These are phyloP conservation scores for Macropodus opercularis DNA, from an alignment of 2,797 vertebrate species.

Conservation along the genomic window DNA sequence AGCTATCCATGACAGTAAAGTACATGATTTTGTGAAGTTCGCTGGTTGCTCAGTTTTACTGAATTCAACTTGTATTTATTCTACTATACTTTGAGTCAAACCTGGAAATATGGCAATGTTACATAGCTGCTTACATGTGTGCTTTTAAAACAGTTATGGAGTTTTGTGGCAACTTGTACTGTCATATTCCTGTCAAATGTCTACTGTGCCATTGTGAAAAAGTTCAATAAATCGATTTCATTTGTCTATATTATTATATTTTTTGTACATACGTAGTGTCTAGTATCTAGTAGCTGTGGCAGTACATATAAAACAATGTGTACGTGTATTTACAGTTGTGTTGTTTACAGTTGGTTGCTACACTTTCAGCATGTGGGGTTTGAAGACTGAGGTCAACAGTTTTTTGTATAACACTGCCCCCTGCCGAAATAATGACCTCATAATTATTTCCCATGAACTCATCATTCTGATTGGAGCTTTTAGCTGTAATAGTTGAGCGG, in stretches of 20 bases:
- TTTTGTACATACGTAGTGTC: constrained; percentile 26
- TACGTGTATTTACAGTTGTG: too few species aligned
- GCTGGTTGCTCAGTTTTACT: constrained; percentile 2
- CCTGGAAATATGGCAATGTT: constrained; percentile 31
- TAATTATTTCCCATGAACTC: background rate
- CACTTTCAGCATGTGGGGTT: too few species aligned
- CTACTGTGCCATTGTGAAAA: constrained; percentile 38
- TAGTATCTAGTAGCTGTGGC: too few species aligned
- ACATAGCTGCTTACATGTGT: constrained; percentile 20
- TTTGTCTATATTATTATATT: constrained; percentile 53
- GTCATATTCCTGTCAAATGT: constrained; percentile 42
- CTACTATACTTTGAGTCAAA: constrained; percentile 4
- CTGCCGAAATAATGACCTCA: constrained; percentile 32
- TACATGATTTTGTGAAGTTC: constrained; percentile 40
- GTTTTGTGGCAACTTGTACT: constrained; percentile 36
- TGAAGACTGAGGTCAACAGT: background rate
- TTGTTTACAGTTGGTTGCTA: too few species aligned
- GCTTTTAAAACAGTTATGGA: constrained; percentile 28
- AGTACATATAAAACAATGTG: too few species aligned
- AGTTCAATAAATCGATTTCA: constrained; percentile 36
- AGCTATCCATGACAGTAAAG: constrained; percentile 16
- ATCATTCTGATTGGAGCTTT: background rate
- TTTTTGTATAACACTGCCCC: constrained; percentile 54
- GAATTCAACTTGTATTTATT: constrained; percentile 29
- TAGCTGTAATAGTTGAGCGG: background rate